Percentiles rank a stretch among this genome's conserved stretches.
phyloP scores from a whole-genome alignment of 2,113 vertebrate species.

The Guaruba guarouba region DNA sequence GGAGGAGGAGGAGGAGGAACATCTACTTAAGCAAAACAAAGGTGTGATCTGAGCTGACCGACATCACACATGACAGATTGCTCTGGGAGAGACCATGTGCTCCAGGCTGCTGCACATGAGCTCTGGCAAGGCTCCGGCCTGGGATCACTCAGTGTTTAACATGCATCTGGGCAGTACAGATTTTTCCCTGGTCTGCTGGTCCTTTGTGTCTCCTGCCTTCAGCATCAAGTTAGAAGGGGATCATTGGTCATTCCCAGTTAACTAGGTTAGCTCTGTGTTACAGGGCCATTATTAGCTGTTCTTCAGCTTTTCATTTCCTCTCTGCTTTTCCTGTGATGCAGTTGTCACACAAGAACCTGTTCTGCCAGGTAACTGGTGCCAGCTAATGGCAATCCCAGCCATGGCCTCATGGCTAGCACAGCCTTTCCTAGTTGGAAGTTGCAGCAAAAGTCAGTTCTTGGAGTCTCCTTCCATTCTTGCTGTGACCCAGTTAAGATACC shows the following conservation, averaged over 20 bases:
- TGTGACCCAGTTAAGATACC: not conserved
- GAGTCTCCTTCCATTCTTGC: not conserved
- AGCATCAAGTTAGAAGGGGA: not conserved
- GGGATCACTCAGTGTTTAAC: not conserved
- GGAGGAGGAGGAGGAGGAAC: not conserved
- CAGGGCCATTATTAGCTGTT: not conserved
- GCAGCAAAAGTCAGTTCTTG: not conserved
- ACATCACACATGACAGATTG: fast-evolving
- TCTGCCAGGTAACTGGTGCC: not conserved
- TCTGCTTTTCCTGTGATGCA: not conserved
- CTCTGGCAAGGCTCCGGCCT: not conserved
- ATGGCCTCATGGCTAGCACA: not conserved
- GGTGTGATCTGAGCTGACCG: not conserved
- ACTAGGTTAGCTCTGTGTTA: not conserved
- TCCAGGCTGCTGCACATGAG: not conserved
- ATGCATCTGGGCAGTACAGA: not conserved
- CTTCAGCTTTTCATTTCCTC: conserved; percentile 43
- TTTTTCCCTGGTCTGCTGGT: not conserved
- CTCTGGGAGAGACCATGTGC: not conserved
- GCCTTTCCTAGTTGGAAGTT: not conserved
- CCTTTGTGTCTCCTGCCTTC: not conserved
- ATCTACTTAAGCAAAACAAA: not conserved
- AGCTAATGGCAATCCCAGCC: not conserved
- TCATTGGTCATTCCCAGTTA: not conserved
- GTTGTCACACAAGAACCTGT: conserved; percentile 45